A percentile compares a stretch with the other conserved stretches of the same genome.
Evolutionary conservation across 2,888 invertebrate genomes (phyloP).

Genomic region (Xylota segnis): DNA sequence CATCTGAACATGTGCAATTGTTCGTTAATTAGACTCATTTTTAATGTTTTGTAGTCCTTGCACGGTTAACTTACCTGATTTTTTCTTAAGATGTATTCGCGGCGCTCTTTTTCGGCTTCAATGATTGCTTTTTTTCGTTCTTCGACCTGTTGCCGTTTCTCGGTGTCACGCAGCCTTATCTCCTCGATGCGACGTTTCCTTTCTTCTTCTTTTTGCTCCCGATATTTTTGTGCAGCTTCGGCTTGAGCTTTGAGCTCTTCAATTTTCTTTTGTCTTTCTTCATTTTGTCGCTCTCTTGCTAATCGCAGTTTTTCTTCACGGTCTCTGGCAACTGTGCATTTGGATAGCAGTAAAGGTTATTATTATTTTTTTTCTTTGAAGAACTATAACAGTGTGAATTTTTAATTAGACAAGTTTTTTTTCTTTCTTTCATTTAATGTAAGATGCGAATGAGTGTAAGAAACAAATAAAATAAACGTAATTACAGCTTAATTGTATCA

Average conservation of each 20-base stretch:
- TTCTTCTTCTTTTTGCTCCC: conserved; percentile 95
- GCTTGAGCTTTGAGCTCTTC: conserved; percentile 96
- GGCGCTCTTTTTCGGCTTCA: conserved; percentile 94
- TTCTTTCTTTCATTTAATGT: conserved; percentile 16
- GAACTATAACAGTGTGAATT: conserved; percentile 45
- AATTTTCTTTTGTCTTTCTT: conserved; percentile 94
- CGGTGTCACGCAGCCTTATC: conserved; percentile 91
- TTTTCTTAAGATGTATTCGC: conserved; percentile 93
- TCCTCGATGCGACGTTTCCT: conserved; percentile 93
- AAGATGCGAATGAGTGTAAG: conserved; percentile 20
- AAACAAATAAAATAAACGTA: conserved; percentile 22
- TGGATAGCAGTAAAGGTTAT: conserved; percentile 25
- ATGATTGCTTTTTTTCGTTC: conserved; percentile 95
- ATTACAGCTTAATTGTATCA: conserved; percentile 40
- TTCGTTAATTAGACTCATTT: conserved; percentile 25
- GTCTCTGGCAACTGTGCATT: conserved; percentile 83
- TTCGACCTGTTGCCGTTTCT: conserved; percentile 90
- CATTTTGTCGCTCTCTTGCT: conserved; percentile 94
- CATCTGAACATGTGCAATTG: conserved; percentile 3
- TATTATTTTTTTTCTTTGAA: conserved; percentile 6
- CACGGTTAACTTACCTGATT: conserved; percentile 86
- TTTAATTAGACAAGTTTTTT: conserved; percentile 38
- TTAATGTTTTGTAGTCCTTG: conserved; percentile 10
- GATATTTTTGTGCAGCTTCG: conserved; percentile 93
- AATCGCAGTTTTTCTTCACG: conserved; percentile 89